Conservation (phyloP, 2,888 invertebrate genomes). For the Sinelater perroti region DNA sequence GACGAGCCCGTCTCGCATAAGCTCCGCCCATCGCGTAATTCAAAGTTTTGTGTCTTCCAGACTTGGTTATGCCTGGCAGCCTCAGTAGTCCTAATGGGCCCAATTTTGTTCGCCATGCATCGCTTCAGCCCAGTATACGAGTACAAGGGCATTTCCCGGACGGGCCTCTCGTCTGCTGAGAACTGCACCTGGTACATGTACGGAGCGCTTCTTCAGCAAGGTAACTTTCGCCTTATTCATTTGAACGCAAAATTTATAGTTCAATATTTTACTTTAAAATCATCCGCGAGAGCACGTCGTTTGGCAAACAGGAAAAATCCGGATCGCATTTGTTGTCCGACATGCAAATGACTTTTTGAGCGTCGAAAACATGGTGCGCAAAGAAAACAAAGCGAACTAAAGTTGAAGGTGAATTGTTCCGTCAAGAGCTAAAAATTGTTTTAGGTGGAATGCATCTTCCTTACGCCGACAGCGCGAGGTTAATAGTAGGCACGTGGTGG, state of each 20-base stretch:
- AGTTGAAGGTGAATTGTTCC: too few species aligned
- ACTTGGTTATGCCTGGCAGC: conserved; percentile 83
- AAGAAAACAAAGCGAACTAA: too few species aligned
- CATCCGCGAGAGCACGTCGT: too few species aligned
- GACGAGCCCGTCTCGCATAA: too few species aligned
- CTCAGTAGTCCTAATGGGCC: conserved; percentile 80
- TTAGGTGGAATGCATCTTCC: conserved; percentile 92
- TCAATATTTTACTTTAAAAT: too few species aligned
- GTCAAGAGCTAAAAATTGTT: too few species aligned
- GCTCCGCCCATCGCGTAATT: too few species aligned
- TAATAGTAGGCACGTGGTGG: conserved; percentile 93
- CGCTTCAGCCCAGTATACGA: conserved; percentile 77
- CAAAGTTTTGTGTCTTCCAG: too few species aligned
- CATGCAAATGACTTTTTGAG: conserved; percentile 12
- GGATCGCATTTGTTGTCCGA: background rate
- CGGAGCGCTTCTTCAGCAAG: conserved; percentile 91
- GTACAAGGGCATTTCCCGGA: conserved; percentile 65
- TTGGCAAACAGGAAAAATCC: too few species aligned
- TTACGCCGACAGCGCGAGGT: conserved; percentile 82
- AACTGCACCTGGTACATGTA: conserved; percentile 90
- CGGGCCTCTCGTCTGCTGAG: conserved; percentile 68
- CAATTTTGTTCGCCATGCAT: conserved; percentile 78
- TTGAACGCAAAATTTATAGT: too few species aligned
- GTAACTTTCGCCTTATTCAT: too few species aligned
- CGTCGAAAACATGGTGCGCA: too few species aligned